phyloP scores from a whole-genome alignment of 2,113 vertebrate species.

The Eidolon helvum region DNA sequence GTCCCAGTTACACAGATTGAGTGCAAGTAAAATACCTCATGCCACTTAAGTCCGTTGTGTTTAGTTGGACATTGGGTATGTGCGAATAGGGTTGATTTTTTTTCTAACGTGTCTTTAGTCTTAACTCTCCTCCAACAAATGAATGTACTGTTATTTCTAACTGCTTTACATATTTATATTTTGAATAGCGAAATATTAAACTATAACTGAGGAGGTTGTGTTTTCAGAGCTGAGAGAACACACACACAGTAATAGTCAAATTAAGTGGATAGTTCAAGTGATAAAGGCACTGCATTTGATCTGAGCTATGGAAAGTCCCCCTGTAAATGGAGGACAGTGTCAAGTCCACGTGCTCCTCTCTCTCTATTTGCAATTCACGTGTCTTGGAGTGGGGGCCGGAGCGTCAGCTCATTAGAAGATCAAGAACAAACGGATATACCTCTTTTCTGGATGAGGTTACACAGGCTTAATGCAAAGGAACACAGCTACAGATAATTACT shows the following conservation, averaged over 20 bases:
- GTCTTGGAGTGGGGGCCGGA: neutral
- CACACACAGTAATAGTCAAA: constrained; percentile 67
- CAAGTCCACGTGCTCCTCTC: constrained; percentile 47
- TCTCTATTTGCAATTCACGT: constrained; percentile 51
- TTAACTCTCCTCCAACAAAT: constrained; percentile 44
- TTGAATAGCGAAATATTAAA: constrained; percentile 26
- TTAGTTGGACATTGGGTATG: neutral
- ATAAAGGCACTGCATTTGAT: constrained; percentile 86
- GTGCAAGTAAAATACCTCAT: constrained; percentile 28
- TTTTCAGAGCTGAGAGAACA: constrained; percentile 45
- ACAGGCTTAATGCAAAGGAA: constrained; percentile 53
- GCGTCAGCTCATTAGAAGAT: neutral
- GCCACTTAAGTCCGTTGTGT: neutral
- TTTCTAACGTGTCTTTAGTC: constrained; percentile 33
- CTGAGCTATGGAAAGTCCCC: constrained; percentile 72
- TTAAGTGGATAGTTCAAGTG: constrained; percentile 76
- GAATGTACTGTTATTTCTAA: constrained; percentile 48
- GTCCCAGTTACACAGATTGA: neutral
- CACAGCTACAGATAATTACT: neutral
- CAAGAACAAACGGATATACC: constrained; percentile 1
- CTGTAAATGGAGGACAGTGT: constrained; percentile 43
- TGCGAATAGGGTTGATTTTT: neutral
- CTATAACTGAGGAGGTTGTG: constrained; percentile 48
- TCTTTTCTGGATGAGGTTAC: neutral
- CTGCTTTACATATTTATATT: constrained; percentile 51